A percentile compares a stretch with the other conserved stretches of the same genome.
phyloP scores from a whole-genome alignment of 2,888 invertebrate genomes.

The Zhuqinia jingwanae region DNA sequence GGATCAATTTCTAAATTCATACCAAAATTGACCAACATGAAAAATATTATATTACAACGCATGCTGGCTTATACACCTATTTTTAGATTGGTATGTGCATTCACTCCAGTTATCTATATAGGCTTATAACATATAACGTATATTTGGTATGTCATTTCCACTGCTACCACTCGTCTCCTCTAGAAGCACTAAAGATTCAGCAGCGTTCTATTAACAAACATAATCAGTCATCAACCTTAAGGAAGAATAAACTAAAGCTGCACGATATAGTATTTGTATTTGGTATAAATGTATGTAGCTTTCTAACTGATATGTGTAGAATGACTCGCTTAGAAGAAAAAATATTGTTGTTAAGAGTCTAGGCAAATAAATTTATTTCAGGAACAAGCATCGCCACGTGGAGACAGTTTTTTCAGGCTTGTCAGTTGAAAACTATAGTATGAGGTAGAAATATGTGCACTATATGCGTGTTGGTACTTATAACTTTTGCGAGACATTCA shows the following conservation, averaged over 20 bases:
- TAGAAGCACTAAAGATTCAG: no score
- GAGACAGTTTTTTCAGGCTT: constrained; percentile 54
- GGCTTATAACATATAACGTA: no score
- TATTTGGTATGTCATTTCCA: no score
- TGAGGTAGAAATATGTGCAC: no score
- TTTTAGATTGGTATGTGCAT: background rate
- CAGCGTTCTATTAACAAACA: background rate
- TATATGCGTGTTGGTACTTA: background rate
- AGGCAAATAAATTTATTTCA: constrained; percentile 56
- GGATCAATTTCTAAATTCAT: background rate
- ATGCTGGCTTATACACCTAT: no score
- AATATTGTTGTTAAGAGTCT: constrained; percentile 35
- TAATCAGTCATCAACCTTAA: constrained; percentile 17
- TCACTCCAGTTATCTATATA: background rate
- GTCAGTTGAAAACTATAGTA: constrained; percentile 33
- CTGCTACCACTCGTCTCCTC: no score
- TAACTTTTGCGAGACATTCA: constrained; percentile 1
- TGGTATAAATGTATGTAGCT: no score
- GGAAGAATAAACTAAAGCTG: background rate
- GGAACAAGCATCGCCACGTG: constrained; percentile 61
- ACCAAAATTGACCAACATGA: background rate
- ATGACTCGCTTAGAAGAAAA: no score
- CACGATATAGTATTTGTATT: background rate
- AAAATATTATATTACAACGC: no score
- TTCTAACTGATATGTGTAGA: no score